Conservation (phyloP, 2,797 vertebrate genomes). For the Pipistrellus pipistrellus region DNA sequence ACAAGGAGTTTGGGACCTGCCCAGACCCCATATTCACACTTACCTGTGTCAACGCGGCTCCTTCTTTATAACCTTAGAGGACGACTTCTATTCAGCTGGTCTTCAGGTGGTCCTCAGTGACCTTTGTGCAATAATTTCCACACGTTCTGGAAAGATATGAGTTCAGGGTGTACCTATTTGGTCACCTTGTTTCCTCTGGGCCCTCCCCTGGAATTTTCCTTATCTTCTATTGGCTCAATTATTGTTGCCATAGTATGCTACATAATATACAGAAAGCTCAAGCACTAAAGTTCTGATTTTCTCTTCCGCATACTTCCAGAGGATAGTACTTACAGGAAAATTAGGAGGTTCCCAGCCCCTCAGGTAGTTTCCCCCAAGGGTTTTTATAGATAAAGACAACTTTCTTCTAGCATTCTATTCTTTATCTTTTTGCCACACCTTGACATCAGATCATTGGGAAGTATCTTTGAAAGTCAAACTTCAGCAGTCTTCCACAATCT, state of each 20-base stretch:
- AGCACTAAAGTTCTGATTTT: neutral
- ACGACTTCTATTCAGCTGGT: neutral
- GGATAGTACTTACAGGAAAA: neutral
- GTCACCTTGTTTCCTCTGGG: neutral
- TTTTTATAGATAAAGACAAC: neutral
- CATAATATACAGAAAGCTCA: neutral
- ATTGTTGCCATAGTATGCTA: neutral
- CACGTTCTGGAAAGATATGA: neutral
- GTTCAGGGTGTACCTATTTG: neutral
- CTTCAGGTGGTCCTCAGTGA: neutral
- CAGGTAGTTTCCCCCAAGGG: neutral
- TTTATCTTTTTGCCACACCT: slow-evolving; percentile 10
- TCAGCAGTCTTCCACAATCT: neutral
- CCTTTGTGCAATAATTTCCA: neutral
- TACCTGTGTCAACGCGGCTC: neutral
- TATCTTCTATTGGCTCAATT: neutral
- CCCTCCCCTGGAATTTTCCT: neutral
- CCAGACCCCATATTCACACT: neutral
- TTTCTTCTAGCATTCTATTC: slow-evolving; percentile 52
- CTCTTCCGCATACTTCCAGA: neutral
- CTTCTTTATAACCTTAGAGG: neutral
- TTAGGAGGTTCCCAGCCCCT: neutral
- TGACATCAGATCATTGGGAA: neutral
- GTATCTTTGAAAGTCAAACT: neutral
- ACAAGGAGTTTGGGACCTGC: neutral